Conservation (phyloP, 2,888 invertebrate genomes). For the Patella ulyssiponensis region DNA sequence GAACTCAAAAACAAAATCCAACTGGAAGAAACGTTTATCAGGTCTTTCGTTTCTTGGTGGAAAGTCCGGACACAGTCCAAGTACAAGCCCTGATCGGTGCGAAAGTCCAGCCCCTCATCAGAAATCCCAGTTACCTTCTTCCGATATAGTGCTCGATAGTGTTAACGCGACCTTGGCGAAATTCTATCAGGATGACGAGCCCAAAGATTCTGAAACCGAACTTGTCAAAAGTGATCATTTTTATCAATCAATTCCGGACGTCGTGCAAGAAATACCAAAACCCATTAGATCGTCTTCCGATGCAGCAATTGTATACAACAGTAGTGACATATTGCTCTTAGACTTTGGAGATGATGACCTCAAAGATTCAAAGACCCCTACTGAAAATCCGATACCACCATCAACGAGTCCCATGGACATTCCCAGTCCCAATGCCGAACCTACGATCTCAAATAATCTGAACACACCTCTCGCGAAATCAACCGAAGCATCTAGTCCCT, state of each 20-base stretch:
- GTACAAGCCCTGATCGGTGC: background rate
- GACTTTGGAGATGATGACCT: background rate
- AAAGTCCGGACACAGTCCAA: background rate
- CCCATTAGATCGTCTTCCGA: background rate
- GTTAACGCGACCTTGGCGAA: background rate
- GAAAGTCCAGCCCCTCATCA: background rate
- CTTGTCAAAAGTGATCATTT: background rate
- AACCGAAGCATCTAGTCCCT: background rate
- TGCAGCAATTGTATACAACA: background rate
- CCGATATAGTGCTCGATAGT: background rate
- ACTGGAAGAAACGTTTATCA: slow-evolving; percentile 7
- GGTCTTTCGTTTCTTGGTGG: background rate
- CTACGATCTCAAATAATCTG: background rate
- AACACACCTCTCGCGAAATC: background rate
- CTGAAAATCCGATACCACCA: too few species aligned
- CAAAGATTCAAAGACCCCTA: background rate
- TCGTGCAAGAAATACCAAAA: background rate
- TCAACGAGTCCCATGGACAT: background rate
- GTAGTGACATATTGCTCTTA: background rate
- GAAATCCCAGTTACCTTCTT: background rate
- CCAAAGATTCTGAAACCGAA: background rate
- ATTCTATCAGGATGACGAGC: background rate
- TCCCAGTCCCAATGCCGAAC: background rate
- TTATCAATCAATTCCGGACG: background rate
- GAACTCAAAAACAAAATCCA: background rate